These are phyloP conservation scores for Ailurus styani DNA, from an alignment of 2,113 vertebrate genomes.

Conservation along the genomic window DNA sequence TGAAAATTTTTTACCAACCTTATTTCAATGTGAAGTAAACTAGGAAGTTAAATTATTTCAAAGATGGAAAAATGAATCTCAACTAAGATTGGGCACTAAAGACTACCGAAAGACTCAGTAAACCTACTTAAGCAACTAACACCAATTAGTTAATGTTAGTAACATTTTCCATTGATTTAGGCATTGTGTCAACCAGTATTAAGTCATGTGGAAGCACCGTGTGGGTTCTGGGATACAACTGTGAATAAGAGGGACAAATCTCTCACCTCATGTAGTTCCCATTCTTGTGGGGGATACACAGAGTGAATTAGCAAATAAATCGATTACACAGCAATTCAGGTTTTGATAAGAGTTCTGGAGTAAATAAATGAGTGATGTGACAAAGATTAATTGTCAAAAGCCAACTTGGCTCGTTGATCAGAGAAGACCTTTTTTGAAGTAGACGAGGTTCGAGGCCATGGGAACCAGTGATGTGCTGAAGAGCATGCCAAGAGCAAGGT, in stretches of 20 bases:
- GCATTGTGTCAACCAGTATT: not conserved
- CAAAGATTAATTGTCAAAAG: not conserved
- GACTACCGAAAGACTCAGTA: not conserved
- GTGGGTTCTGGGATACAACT: not conserved
- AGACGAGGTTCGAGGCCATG: not conserved
- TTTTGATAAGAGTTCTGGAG: not conserved
- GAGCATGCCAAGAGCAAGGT: not conserved
- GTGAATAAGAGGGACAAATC: not conserved
- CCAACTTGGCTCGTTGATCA: not conserved
- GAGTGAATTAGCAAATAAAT: not conserved
- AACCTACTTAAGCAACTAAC: not conserved
- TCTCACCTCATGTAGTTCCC: not conserved
- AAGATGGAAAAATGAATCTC: not conserved
- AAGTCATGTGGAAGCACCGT: not conserved
- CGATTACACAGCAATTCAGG: not conserved
- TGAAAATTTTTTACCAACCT: not conserved
- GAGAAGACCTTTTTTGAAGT: not conserved
- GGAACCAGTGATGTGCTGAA: rapidly evolving
- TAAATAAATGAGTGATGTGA: not conserved
- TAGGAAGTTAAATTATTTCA: not conserved
- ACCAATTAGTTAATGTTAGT: not conserved
- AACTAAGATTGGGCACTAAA: not conserved
- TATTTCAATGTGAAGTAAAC: not conserved
- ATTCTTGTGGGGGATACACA: not conserved
- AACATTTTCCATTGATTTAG: not conserved